Evolutionary conservation across 2,113 vertebrate species (phyloP), one percentile per base, ranked within the genome.

Genomic region (Glaucomys volans): DNA sequence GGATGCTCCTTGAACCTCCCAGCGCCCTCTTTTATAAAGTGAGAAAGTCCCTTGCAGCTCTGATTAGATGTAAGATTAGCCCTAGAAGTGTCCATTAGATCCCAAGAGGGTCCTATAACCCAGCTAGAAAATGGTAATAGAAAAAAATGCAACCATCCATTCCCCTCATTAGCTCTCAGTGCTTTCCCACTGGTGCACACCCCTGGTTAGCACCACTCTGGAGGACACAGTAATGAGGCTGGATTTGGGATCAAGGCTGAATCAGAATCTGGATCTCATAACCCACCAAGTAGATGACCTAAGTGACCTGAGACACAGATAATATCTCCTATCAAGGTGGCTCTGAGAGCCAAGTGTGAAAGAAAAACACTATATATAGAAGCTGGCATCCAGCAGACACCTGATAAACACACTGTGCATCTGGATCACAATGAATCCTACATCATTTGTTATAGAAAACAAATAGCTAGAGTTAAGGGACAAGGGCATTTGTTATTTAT

Each of bases 121-220:
- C 42, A 37, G 76, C 3, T 32, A 62, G 35, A 79, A 87, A 47
- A 47, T 32, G 42, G 30, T 1, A 57, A 50, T 24, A n/a, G 4
- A 75, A 62, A 8, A 8, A 42, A 26, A 44, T 6, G 82, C 44
- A 16, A 52, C 16, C 0, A 2, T 37, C 20, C 64, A 14, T 16
- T 42, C 44, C 9, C 40, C 47, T 32, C 69, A 18, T n/a, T 28
- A 69, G 52, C 28, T 35, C 40, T 24, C 1, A 32, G 37, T 0
- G 14, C 54, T 11, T 8, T 22, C 6, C n/a, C 40, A 4, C 28
- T 6, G 5, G 42, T 2, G 11, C 6, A 0, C 2, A 14, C 1
- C 0, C 0, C 37, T 10, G 4, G 2, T 30, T 12, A 77, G 17
- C 28, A 20, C 10, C 42, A 18, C 11, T 8, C 14, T 8, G 1